These are phyloP conservation scores for Taenioides sp. DNA, from an alignment of 2,797 vertebrate species.

Conservation along the genomic window DNA sequence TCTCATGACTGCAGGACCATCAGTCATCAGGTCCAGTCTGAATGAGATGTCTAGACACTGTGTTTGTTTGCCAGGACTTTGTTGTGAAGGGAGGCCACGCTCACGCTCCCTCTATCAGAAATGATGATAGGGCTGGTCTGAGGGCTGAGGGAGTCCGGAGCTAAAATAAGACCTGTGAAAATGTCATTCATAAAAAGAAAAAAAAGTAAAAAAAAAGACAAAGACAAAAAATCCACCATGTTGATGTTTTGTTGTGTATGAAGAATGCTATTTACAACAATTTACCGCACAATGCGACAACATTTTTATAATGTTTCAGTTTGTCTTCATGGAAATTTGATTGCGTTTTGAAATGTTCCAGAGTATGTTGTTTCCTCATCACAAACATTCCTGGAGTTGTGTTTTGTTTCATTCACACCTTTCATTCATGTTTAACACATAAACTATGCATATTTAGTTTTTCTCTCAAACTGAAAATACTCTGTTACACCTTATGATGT, in stretches of 20 bases:
- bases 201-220: neutral
- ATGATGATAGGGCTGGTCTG: conserved; percentile 36
- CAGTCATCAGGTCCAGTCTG: conserved; percentile 71
- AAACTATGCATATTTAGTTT: too few relatives aligned
- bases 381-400: too few relatives aligned
- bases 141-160: conserved; percentile 30
- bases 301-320: too few relatives aligned
- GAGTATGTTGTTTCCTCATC: too few relatives aligned
- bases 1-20: conserved; percentile 65
- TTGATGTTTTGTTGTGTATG: neutral
- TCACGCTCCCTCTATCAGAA: conserved; percentile 58
- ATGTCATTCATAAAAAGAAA: neutral
- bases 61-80: conserved; percentile 55
- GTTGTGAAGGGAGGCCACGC: conserved; percentile 39
- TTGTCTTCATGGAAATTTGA: too few relatives aligned
- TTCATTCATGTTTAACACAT: too few relatives aligned
- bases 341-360: too few relatives aligned
- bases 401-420: too few relatives aligned
- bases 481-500: too few relatives aligned
- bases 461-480: too few relatives aligned
- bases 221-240: neutral
- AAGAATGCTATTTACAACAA: neutral
- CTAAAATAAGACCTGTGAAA: neutral
- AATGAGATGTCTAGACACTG: conserved; percentile 72
- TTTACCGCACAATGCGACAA: too few relatives aligned